Evolutionary conservation across 2,113 vertebrate species (phyloP).

Genomic region (Hepsetus odoe): DNA sequence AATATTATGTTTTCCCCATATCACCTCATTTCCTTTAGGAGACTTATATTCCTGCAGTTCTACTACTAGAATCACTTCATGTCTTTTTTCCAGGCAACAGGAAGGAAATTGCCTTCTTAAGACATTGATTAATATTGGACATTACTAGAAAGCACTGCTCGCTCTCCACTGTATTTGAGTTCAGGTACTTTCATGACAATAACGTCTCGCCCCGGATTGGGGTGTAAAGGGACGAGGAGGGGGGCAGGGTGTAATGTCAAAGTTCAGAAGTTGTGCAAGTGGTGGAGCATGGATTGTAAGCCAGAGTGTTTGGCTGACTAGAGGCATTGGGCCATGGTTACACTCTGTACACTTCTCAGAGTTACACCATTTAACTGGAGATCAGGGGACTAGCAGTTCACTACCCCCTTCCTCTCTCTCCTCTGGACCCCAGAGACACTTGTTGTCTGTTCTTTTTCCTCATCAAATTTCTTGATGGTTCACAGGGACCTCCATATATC

Average conservation of each 20-base stretch:
- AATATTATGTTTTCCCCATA: too few species aligned
- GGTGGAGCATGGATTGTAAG: slow-evolving; percentile 20
- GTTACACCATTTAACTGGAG: slow-evolving; percentile 33
- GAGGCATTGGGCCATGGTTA: slow-evolving; percentile 39
- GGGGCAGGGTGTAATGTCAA: slow-evolving; percentile 33
- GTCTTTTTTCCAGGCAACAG: too few species aligned
- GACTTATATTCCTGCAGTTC: not conserved
- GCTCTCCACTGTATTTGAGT: not conserved
- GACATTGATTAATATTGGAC: not conserved
- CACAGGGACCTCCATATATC: not conserved
- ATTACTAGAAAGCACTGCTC: not conserved
- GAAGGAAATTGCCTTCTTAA: not conserved
- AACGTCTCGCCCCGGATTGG: not conserved
- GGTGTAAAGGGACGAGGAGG: slow-evolving; percentile 4
- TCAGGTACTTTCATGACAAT: not conserved
- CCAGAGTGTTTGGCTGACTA: slow-evolving; percentile 23
- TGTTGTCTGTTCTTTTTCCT: not conserved
- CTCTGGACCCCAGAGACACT: not conserved
- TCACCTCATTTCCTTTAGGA: too few species aligned
- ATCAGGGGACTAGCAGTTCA: not conserved
- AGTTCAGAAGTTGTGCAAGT: slow-evolving; percentile 48
- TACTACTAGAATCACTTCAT: not conserved
- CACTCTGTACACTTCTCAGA: slow-evolving; percentile 22
- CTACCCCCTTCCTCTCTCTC: not conserved
- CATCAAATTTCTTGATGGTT: not conserved